These are phyloP conservation scores for Cercopithecus mona DNA, from an alignment of 2,113 vertebrate species.

Conservation along the genomic window DNA sequence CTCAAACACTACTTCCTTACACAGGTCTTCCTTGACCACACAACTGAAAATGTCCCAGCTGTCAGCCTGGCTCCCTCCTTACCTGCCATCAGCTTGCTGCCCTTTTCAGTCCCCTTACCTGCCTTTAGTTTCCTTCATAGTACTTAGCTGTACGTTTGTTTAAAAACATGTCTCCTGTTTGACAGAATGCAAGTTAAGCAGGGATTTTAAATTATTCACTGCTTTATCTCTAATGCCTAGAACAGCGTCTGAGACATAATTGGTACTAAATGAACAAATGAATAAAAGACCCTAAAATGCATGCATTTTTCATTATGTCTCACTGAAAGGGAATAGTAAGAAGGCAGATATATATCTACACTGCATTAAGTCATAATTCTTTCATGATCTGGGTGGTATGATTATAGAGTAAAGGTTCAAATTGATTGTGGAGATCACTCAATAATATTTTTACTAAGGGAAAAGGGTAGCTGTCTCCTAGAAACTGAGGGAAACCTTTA, in stretches of 20 bases:
- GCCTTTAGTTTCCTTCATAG: neutral
- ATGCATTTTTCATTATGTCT: neutral
- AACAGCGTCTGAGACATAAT: neutral
- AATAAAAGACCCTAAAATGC: neutral
- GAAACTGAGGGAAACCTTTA: neutral
- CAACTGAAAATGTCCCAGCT: neutral
- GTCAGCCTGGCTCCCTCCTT: neutral
- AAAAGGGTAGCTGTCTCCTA: neutral
- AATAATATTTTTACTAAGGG: neutral
- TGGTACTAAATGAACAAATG: neutral
- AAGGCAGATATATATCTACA: neutral
- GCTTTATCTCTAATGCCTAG: neutral
- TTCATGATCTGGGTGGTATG: neutral
- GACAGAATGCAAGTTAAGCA: neutral
- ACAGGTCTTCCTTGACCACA: neutral
- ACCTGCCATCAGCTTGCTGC: neutral
- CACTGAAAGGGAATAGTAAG: neutral
- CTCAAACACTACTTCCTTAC: neutral
- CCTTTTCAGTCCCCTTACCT: neutral
- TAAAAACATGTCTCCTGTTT: neutral
- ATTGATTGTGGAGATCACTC: neutral
- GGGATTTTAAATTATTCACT: neutral
- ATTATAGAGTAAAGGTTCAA: neutral
- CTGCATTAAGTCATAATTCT: neutral
- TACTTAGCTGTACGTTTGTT: neutral